Base-by-base conservation (phyloP, 2,888 invertebrate species). In the Campopleginae sp. region DNA sequence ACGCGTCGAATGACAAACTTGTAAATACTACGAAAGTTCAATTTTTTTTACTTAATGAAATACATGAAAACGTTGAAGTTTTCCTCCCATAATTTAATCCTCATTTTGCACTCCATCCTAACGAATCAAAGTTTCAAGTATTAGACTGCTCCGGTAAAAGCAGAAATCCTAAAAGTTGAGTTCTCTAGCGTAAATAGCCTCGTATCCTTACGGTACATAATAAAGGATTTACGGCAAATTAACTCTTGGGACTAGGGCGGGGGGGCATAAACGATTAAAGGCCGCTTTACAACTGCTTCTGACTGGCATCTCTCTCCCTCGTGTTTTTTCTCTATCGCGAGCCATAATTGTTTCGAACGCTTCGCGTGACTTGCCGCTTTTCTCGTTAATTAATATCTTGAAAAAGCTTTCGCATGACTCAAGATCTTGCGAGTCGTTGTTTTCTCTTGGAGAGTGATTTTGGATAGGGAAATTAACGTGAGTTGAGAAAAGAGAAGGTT, bases 351-450 rank as follows among this genome's bases (percentile, higher is more conserved):
- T 44, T 46, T 48, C 23, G 23, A 54, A 44, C 12, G 44, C 48
- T 65, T 66, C 78, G 58, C 71, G 54, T 44, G 42, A 66, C 66
- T 66, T 70, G n/a, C 58, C 19, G 65, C 46, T 46, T 58, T 78
- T 72, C 65, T 66, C 66, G 66, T 82, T 78, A 82, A 82, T 82
- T 71, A 66, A 77, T 72, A 77, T 65, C 46, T 19, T 46, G 65
- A 51, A 82, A 51, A 58, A 61, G 33, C 33, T n/a, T 27, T 65
- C 10, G 42, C 51, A 38, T n/a, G 33, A 19, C 19, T 54, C 42
- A 31, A 77, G 68, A 38, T n/a, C 42, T 54, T 68, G 61, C 51
- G 33, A 38, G 38, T 17, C n/a, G 31, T 38, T 65, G 65, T 38
- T 65, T 33, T 38, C 65, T 38, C 27, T 65, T 19, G n/a, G 8